Conservation (phyloP, 2,797 vertebrate species). For the Spinus olivaceus region DNA sequence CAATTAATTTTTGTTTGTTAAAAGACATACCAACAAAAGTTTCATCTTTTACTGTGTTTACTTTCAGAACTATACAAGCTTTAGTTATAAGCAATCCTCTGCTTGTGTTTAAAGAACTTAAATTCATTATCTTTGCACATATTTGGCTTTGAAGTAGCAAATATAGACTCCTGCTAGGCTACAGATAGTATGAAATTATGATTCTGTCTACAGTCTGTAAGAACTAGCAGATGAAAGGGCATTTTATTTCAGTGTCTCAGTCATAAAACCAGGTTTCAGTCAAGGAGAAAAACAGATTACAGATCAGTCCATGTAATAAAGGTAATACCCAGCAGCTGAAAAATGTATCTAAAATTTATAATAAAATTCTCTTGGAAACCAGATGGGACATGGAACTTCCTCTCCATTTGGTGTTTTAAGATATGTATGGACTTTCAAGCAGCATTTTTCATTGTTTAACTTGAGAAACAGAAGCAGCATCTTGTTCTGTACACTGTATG, state of each 20-base stretch:
- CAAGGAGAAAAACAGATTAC: slow-evolving; percentile 27
- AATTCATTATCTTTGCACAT: slow-evolving; percentile 23
- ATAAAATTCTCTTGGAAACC: slow-evolving; percentile 27
- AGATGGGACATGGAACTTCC: not conserved
- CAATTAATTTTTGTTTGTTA: not conserved
- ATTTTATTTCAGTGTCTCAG: slow-evolving; percentile 7
- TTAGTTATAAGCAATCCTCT: slow-evolving; percentile 8
- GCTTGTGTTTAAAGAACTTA: slow-evolving; percentile 21
- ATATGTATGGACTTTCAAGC: not conserved
- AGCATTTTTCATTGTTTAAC: not conserved
- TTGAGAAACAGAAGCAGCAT: not conserved
- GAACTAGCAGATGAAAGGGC: slow-evolving; percentile 11
- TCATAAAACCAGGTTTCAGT: slow-evolving; percentile 30
- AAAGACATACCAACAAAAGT: not conserved
- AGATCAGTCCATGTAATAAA: slow-evolving; percentile 38
- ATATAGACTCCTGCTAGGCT: not conserved
- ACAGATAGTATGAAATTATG: slow-evolving; percentile 9
- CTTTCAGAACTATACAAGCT: not conserved
- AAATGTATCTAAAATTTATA: not conserved
- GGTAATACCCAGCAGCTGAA: not conserved
- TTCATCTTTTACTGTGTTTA: not conserved
- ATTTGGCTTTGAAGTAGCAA: slow-evolving; percentile 35
- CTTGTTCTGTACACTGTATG: not conserved
- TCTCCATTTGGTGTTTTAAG: not conserved
- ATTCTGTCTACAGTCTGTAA: not conserved